A percentile compares a stretch with the other conserved stretches of the same genome.
phyloP scores from a whole-genome alignment of 2,888 invertebrate species.

The Pheosia gnoma region DNA sequence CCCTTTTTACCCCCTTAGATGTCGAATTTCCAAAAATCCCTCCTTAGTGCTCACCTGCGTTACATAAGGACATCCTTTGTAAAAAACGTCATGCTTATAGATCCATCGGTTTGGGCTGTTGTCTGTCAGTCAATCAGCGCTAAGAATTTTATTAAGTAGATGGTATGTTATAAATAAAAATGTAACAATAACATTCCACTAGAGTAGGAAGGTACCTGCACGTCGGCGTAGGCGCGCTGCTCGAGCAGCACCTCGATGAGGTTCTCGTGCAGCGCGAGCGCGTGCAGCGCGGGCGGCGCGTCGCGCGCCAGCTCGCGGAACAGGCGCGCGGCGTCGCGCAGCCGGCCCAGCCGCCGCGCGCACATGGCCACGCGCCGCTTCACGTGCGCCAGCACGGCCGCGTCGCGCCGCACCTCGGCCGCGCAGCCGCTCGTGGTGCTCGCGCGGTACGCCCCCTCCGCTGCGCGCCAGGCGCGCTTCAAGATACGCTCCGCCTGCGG shows the following conservation, averaged over 20 bases:
- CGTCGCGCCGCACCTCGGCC: slow-evolving; percentile 95
- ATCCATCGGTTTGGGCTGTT: no score
- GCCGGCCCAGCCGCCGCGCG: slow-evolving; percentile 95
- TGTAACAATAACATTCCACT: no score
- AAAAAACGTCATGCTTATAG: no score
- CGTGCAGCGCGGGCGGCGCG: slow-evolving; percentile 96
- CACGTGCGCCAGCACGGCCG: slow-evolving; percentile 97
- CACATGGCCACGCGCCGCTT: slow-evolving; percentile 98
- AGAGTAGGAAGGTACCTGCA: slow-evolving; percentile 32
- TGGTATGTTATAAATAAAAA: no score
- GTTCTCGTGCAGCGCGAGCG: slow-evolving; percentile 95
- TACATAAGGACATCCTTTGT: no score
- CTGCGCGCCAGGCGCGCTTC: slow-evolving; percentile 96
- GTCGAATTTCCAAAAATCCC: no score
- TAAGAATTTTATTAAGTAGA: no score
- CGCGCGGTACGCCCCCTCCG: slow-evolving; percentile 94
- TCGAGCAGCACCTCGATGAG: slow-evolving; percentile 97
- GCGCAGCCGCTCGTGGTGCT: slow-evolving; percentile 94
- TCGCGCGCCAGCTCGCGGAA: slow-evolving; percentile 98
- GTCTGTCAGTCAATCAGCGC: no score
- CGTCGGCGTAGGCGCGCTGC: slow-evolving; percentile 98
- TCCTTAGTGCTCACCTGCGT: no score
- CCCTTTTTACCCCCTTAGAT: no score
- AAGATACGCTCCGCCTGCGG: slow-evolving; percentile 60
- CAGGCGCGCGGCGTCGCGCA: slow-evolving; percentile 98